Evolutionary conservation across 64 coral and sea anemone species (phyloP), one percentile per base, ranked within the genome.

Genomic region (Stichodactyla mertensii): DNA sequence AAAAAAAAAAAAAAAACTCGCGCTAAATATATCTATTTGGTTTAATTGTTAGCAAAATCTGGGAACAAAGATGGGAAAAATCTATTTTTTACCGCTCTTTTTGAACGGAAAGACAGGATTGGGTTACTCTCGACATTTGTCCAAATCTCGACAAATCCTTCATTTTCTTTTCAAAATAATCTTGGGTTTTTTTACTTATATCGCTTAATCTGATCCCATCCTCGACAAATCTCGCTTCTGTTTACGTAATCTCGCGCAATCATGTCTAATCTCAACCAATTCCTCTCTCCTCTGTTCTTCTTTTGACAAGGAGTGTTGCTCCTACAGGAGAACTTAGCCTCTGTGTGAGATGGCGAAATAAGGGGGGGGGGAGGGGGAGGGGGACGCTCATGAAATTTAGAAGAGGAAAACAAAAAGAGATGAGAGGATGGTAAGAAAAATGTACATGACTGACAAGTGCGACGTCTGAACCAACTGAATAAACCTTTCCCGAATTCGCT

Each of bases 191-290:
- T 58, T 74, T 74, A 31, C 69, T 27, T 66, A 20, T 66, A n/a
- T 74, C 69, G 27, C 24, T 74, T 74, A 74, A 74, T 74, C 69
- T 31, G 24, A 74, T 74, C 69, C 24, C 1, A 13, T 31, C 24
- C 69, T 23, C 26, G 69, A 11, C 69, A 74, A 74, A 27, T 74
- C 69, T 74, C 69, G 69, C 69, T 26, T 74, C n/a, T 74, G 69
- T 27, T 74, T 12, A 11, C 26, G 12, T 74, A 74, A 74, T 74
- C 69, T 74, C 7, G 24, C 69, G 24, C 19, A 74, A 74, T 74
- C 69, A 13, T 23, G 5, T 14, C n/a, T 74, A 74, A 74, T 74
- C 69, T 18, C 7, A 66, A 36, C 64, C 28, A 66, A 85, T 85
- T 27, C 36, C 23, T 64, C 15, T 28, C 6, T 16, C 55, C 12